Percentiles rank a stretch among this genome's conserved stretches.
Evolutionary conservation across 2,797 vertebrate species (phyloP).

Genomic region (Crotalus adamanteus): DNA sequence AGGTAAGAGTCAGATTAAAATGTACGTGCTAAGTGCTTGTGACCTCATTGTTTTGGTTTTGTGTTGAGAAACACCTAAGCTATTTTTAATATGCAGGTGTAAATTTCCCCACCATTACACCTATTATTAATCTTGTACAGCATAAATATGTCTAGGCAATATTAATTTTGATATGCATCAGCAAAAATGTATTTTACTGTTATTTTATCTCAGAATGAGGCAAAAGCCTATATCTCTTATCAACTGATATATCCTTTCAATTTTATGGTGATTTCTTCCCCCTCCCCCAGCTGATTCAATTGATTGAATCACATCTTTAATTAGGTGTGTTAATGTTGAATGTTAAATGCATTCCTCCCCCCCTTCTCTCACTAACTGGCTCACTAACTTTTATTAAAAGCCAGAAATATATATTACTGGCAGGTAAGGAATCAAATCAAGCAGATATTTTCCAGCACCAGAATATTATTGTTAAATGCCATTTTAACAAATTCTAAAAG

Average conservation of each 20-base stretch:
- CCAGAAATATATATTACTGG: background rate
- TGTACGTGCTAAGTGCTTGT: background rate
- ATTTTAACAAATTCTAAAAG: background rate
- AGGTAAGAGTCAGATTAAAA: background rate
- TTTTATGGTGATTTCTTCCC: accelerated
- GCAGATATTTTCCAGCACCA: background rate
- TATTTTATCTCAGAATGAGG: background rate
- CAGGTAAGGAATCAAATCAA: background rate
- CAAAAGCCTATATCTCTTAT: background rate
- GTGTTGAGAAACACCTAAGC: background rate
- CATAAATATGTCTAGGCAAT: background rate
- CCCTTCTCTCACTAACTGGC: background rate
- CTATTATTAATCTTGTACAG: background rate
- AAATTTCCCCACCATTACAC: background rate
- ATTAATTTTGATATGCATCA: background rate
- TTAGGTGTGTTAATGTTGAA: background rate
- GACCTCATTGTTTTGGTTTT: background rate
- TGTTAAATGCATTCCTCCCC: background rate
- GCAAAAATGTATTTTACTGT: background rate
- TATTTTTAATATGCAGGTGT: background rate
- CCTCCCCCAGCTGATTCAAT: background rate
- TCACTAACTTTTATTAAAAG: background rate
- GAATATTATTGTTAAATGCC: background rate
- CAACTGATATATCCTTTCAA: background rate
- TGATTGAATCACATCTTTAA: background rate